These are phyloP conservation scores for Adineta ricciae DNA, from an alignment of 2,888 invertebrate genomes.

Conservation along the genomic window DNA sequence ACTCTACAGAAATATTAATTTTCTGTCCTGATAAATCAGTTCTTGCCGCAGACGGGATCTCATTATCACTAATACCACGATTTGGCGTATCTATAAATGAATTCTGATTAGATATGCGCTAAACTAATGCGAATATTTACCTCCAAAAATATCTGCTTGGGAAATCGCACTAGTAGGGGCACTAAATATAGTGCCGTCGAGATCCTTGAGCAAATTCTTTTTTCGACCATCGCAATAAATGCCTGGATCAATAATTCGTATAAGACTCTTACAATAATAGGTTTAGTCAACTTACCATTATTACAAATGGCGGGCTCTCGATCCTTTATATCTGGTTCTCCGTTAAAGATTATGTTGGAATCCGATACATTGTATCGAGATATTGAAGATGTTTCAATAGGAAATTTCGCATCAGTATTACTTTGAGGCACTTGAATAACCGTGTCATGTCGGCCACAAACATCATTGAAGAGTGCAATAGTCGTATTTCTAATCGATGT, in stretches of 20 bases:
- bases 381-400: conserved; percentile 35
- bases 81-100: conserved; percentile 3
- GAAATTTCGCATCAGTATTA: conserved; percentile 42
- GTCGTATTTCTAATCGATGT: conserved; percentile 35
- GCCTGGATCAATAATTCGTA: conserved; percentile 35
- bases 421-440: conserved; percentile 37
- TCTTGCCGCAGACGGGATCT: conserved; percentile 43
- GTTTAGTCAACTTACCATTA: conserved; percentile 36
- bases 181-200: conserved; percentile 40
- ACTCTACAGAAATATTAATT: conserved; percentile 7
- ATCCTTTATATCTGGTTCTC: conserved; percentile 40
- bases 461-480: neutral
- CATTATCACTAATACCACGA: conserved; percentile 45
- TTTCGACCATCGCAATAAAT: conserved; percentile 48
- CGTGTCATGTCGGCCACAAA: conserved; percentile 34
- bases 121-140: conserved; percentile 36
- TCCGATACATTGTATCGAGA: conserved; percentile 36
- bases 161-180: conserved; percentile 38
- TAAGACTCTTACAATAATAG: neutral
- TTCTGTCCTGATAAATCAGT: conserved; percentile 35
- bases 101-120: too few relatives aligned
- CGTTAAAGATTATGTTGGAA: conserved; percentile 38
- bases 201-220: conserved; percentile 42
- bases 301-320: conserved; percentile 36
- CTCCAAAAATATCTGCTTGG: conserved; percentile 44